Evolutionary conservation across 2,797 vertebrate genomes (phyloP), one percentile per base, ranked within the genome.

Genomic region (Sphenopsis melanotis): DNA sequence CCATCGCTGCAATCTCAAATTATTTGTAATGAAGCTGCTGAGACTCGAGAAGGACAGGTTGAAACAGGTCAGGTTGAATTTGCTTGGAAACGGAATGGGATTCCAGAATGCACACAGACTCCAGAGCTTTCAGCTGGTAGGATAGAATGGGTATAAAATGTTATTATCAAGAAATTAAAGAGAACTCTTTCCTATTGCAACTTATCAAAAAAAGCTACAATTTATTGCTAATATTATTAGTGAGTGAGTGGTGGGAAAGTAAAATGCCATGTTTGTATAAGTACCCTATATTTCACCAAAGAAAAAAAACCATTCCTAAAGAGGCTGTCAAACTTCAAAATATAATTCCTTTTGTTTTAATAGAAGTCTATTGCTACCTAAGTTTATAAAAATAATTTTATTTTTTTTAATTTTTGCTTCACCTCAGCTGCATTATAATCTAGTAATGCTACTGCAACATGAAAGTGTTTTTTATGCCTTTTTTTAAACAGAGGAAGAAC

Each of bases 101-200:
- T 97, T 53, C 96, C 96, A 53, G 98, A 98, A 95, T 59, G 75
- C 3, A 86, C 82, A 17, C 60, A 39, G 11, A 72, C 84, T 59
- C 61, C 63, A 41, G 83, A 86, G 30, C 55, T 84, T 87, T 88
- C 78, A 23, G 95, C 96, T 76, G 83, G 76, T 46, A 97, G 95
- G 82, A 95, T 97, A 59, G 97, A 98, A 52, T 99, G 99, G 99
- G 98, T 99, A 19, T 99, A 97, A 98, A 95, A 77, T 55, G 15
- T 56, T 61, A 3, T 8, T 75, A 46, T 57, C 6, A 55, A 65
- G 47, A 79, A 83, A 84, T 71, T 41, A n/a, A 77, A 69, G 34
- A 32, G 19, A 83, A 80, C 23, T 22, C 15, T 32, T 90, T 70
- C 7, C 9, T 41, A n/a, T 68, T 89, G 37, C 24, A 85, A 20